Conservation (phyloP, 2,113 vertebrate genomes). For the Paedocypris sp. region DNA sequence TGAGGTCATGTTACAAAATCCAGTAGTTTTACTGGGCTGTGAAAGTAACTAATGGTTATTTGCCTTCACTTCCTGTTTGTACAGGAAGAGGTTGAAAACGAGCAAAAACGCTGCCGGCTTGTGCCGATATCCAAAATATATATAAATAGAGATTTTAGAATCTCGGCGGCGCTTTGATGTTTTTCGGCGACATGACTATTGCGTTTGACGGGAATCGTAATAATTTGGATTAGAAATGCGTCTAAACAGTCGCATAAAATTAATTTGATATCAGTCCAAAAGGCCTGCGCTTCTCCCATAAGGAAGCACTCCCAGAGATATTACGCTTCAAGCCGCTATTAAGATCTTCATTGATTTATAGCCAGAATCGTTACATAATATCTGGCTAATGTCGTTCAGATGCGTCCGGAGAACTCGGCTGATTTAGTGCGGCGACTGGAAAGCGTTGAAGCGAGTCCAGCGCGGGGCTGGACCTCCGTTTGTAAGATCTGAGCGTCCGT, state of each 20-base stretch:
- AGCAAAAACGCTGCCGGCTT: background rate
- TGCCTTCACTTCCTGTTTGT: background rate
- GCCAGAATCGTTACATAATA: slow-evolving; percentile 8
- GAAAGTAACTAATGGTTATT: background rate
- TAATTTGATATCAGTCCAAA: too few relatives aligned
- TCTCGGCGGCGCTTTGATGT: too few relatives aligned
- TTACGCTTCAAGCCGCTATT: background rate
- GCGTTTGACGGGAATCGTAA: too few relatives aligned
- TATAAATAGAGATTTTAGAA: too few relatives aligned
- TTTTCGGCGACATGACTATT: too few relatives aligned
- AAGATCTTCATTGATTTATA: background rate
- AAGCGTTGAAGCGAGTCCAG: slow-evolving; percentile 8
- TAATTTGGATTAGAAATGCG: too few relatives aligned
- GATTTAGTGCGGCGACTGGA: slow-evolving; percentile 14
- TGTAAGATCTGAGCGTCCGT: slow-evolving; percentile 20
- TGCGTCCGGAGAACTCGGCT: slow-evolving; percentile 6
- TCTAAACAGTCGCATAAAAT: too few relatives aligned
- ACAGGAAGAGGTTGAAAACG: background rate
- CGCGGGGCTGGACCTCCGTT: slow-evolving; percentile 17
- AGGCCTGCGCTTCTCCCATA: background rate
- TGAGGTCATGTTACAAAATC: too few relatives aligned
- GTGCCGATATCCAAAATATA: too few relatives aligned
- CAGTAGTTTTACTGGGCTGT: background rate
- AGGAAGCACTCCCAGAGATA: slow-evolving; percentile 2
- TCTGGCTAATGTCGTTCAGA: slow-evolving; percentile 13